Base-by-base conservation (phyloP, 2,113 vertebrate species). In the Formicarius rufipectus region DNA sequence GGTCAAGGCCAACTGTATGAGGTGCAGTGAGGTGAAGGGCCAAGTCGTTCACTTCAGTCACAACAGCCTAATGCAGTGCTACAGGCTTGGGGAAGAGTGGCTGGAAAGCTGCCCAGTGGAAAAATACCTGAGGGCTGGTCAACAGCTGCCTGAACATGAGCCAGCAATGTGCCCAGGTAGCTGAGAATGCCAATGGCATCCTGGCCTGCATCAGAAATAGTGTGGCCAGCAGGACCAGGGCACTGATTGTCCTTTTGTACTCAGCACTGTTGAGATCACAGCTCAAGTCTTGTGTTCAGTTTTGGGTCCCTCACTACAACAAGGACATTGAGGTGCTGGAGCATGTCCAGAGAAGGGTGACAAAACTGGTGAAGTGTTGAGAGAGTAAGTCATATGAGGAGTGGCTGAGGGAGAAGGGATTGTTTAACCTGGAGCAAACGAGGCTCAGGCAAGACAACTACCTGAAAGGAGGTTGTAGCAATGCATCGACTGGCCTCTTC, bases 261-360 rank as follows among this genome's bases (percentile, higher is more conserved):
- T 39, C 2, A 1, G 45, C 19, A 75, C 24, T 67, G 10, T 8
- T 40, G 53, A 76, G 17, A 47, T 12, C 14, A 10, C 25, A 35
- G 18, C 18, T 62, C 1, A 4, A 27, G 10, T 22, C 12, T 19
- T 42, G 39, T 64, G 39, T 42, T 33, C 39, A 31, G 39, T 76
- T 45, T 39, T 40, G 55, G 12, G n/a, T 13, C 20, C 6, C 18
- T 62, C 55, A 35, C 21, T 49, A 39, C 47, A 55, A 49, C 45
- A 62, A 47, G 35, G 25, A 53, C 24, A 62, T 10, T 42, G 40
- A 69, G 20, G 11, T 40, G n/a, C 22, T 60, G 47, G 11, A 75
- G 14, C 0, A 0, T 10, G 16, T 62, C 30, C 63, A 83, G n/a
- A 49, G 47, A 42, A 42, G 4, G 25, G 31, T 30, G 55, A 31